Conservation (phyloP, 2,113 vertebrate species). For the Cathartes aura region DNA sequence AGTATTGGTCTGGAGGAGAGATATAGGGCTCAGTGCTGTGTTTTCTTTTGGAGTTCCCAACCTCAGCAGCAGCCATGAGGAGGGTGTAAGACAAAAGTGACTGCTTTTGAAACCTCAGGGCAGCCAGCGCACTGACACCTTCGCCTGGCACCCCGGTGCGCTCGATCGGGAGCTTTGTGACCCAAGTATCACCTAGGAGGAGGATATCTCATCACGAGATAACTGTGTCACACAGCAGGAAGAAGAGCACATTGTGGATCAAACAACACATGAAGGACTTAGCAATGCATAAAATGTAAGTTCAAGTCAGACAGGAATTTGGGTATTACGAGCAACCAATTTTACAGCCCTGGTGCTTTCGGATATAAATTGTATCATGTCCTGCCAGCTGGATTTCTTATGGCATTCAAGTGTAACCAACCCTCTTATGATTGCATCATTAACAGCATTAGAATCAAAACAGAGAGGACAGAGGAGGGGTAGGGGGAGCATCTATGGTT, state of each 20-base stretch:
- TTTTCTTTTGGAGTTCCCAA: background rate
- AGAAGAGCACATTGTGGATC: background rate
- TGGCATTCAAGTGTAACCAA: background rate
- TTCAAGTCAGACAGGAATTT: background rate
- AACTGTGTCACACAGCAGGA: background rate
- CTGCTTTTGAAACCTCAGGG: background rate
- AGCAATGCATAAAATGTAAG: background rate
- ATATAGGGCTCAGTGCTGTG: fast-evolving
- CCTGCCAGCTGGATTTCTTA: background rate
- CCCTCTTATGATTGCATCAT: background rate
- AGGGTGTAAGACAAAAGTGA: background rate
- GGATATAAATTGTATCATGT: background rate
- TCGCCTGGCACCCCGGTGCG: fast-evolving
- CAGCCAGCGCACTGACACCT: background rate
- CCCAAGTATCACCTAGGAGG: background rate
- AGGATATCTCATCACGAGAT: background rate
- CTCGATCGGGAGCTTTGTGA: background rate
- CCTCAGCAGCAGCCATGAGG: background rate
- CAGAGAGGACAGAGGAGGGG: background rate
- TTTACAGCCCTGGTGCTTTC: background rate
- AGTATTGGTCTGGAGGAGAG: background rate
- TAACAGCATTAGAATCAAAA: background rate
- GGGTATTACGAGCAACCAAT: background rate
- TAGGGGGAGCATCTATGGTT: background rate
- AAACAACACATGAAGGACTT: background rate